Evolutionary conservation across 2,797 vertebrate genomes (phyloP).

Genomic region (Enteromius mattozi): DNA sequence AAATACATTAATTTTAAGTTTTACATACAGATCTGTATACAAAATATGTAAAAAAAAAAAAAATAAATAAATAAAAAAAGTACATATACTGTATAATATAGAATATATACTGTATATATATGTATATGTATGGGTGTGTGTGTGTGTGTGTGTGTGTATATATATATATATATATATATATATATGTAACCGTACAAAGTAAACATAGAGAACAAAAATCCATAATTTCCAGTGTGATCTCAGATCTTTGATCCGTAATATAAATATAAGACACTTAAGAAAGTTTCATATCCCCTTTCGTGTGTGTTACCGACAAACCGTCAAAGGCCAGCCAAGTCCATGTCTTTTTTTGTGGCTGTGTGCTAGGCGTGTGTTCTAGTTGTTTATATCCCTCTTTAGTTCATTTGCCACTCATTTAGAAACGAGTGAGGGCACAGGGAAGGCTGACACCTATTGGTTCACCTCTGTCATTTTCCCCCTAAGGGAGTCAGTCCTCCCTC

Average conservation of each 20-base stretch:
- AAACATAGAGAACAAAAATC: not conserved
- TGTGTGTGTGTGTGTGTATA: too few species aligned
- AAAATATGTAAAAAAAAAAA: too few species aligned
- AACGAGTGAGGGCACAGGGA: constrained; percentile 61
- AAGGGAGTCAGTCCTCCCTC: constrained; percentile 9
- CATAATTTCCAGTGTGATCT: not conserved
- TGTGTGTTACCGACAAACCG: not conserved
- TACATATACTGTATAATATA: too few species aligned
- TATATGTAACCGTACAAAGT: not conserved
- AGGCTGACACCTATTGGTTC: constrained; percentile 79
- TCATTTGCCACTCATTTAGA: constrained; percentile 33
- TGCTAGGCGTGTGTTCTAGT: constrained; percentile 36
- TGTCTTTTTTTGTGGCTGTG: constrained; percentile 20
- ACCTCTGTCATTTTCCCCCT: constrained; percentile 62
- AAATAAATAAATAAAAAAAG: too few species aligned
- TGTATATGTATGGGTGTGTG: too few species aligned
- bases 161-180: too few species aligned
- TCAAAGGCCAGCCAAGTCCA: constrained; percentile 10
- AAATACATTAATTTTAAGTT: not conserved
- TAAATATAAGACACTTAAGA: not conserved
- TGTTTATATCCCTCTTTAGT: constrained; percentile 54
- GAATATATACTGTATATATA: too few species aligned
- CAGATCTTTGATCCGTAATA: not conserved
- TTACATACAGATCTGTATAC: not conserved
- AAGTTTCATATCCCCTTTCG: not conserved